A percentile compares a stretch with the other conserved stretches of the same genome.
Conservation (phyloP, 1,140 invertebrate species). For the Drosophila sp. region DNA sequence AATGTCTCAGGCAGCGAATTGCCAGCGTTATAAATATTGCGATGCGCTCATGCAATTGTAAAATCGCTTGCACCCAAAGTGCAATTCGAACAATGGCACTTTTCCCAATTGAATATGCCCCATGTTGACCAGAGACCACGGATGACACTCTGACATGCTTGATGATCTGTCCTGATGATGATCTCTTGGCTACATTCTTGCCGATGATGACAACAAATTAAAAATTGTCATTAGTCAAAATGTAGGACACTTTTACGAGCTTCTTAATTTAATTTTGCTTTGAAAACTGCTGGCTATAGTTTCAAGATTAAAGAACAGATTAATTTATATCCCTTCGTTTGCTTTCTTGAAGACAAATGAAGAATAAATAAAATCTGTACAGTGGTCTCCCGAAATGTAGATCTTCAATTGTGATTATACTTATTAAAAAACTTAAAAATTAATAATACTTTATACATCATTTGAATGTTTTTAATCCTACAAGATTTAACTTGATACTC, state of each 20-base stretch:
- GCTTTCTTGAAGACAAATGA: not conserved
- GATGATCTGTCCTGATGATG: constrained; percentile 1
- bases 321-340: not conserved
- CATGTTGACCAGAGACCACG: not conserved
- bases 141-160: not conserved
- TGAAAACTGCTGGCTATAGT: not conserved
- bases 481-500: too few relatives aligned
- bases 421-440: too few relatives aligned
- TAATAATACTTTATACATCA: too few relatives aligned
- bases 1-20: constrained; percentile 34
- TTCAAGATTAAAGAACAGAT: not conserved
- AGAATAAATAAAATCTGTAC: not conserved
- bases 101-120: not conserved
- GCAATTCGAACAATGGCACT: constrained; percentile 31
- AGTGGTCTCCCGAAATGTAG: not conserved
- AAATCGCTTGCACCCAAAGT: constrained; percentile 9
- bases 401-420: too few relatives aligned
- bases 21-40: constrained; percentile 69
- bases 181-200: constrained; percentile 4
- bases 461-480: too few relatives aligned
- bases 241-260: constrained; percentile 5
- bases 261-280: not conserved
- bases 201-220: not conserved
- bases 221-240: constrained; percentile 6
- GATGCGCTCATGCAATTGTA: constrained; percentile 58